phyloP scores from a whole-genome alignment of 35 echinoderm and acorn worm genomes.

The Apostichopus californicus region DNA sequence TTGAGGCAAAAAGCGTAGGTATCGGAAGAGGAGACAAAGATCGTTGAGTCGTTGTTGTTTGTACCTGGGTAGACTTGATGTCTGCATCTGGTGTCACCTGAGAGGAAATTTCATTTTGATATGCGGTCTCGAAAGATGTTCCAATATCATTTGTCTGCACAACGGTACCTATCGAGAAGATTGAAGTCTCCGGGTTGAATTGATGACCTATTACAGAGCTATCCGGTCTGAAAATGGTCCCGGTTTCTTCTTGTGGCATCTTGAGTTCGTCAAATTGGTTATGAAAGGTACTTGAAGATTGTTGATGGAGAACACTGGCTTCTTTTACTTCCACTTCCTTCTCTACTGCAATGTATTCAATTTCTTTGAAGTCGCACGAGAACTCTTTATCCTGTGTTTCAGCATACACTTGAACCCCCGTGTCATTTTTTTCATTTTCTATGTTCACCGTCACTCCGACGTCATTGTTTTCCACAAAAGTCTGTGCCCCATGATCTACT shows the following conservation, averaged over 20 bases:
- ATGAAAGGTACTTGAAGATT: constrained; percentile 6
- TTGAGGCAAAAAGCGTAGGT: neutral
- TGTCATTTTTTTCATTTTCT: neutral
- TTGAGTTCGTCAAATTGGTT: constrained; percentile 5
- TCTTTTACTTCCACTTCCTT: neutral
- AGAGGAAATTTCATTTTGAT: constrained; percentile 3
- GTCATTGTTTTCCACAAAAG: neutral
- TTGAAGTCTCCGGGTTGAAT: constrained; percentile 11
- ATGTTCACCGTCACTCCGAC: constrained; percentile 15
- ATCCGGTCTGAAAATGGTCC: neutral
- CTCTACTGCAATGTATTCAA: neutral
- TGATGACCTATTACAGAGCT: neutral
- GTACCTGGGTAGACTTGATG: neutral
- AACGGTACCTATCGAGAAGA: neutral
- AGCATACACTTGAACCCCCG: neutral
- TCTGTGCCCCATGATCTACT: neutral
- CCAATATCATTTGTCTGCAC: constrained; percentile 1
- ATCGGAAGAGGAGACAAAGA: constrained; percentile 33
- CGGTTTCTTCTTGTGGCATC: neutral
- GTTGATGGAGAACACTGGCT: neutral
- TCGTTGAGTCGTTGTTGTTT: neutral
- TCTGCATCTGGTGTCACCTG: constrained; percentile 14
- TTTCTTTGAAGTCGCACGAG: constrained; percentile 34
- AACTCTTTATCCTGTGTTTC: neutral
- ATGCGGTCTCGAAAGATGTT: neutral